Base-by-base conservation (phyloP, 37 sponge, comb jelly and placozoan species). In the Agelas oroides region DNA sequence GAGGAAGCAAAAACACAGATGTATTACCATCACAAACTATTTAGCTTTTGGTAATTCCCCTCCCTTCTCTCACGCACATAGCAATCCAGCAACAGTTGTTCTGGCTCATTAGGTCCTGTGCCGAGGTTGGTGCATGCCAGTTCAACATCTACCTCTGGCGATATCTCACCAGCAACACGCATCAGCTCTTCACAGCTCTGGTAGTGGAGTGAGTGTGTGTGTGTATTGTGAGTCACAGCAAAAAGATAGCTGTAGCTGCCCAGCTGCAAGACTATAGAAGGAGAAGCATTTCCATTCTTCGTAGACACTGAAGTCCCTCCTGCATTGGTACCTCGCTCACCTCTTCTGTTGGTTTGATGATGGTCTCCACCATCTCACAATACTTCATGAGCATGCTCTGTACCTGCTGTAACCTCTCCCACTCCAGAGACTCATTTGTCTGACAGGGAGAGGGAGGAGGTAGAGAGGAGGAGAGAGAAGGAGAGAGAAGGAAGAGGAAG, bases 101-200 rank as follows among this genome's bases (percentile, higher is more conserved):
- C 93, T 0, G 93, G 93, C 17, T 77, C 64, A 73, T 93, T 93
- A 41, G 89, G 86, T 17, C 89, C 93, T 0, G 93, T 88, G 19
- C 93, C 93, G 53, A 25, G 65, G 32, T 71, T 76, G 14, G 57
- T 46, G 58, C 93, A 93, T 30, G 75, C 73, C 17, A 30, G 28
- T 21, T 64, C 74, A 18, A 93, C 61, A 23, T 93, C 93, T 23
- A 28, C 73, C 35, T 53, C 59, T 0, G 90, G 73, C 12, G 70
- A 72, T 14, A 92, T 88, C 53, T 61, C 65, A 0, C 38, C 37
- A 6, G 93, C 80, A 14, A 41, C 20, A 0, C 46, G 23, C 11
- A 78, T 52, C 1, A 92, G 40, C 20, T 87, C 93, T 19, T 79
- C 67, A 69, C 81, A 88, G 33, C 53, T 72, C 88, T 88, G 65